Evolutionary conservation across 2,113 vertebrate genomes (phyloP).

Genomic region (Pelvicachromis taeniatus): DNA sequence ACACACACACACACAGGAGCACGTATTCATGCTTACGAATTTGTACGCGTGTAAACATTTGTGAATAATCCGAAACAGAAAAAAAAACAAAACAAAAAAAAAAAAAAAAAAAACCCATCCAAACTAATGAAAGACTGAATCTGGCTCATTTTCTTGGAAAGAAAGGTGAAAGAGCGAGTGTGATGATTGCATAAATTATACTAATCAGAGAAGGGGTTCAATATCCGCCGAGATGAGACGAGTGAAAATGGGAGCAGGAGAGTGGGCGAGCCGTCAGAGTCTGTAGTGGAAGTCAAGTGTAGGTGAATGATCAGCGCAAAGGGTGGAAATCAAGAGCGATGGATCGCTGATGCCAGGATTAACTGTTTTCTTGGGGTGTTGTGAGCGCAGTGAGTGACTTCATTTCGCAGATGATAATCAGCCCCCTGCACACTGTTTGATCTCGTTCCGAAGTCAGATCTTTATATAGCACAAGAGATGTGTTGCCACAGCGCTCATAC

Average conservation of each 20-base stretch:
- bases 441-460: neutral
- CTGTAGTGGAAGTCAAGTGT: neutral
- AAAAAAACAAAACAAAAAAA: neutral
- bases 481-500: neutral
- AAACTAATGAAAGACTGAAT: neutral
- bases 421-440: neutral
- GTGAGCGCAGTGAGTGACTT: neutral
- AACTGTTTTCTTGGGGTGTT: neutral
- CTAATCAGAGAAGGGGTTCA: slow-evolving; percentile 6
- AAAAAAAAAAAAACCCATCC: neutral
- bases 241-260: neutral
- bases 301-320: slow-evolving; percentile 13
- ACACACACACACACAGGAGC: neutral
- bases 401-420: neutral
- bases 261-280: neutral
- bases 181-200: slow-evolving; percentile 1
- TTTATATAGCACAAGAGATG: neutral
- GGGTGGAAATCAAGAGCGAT: neutral
- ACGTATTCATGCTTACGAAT: neutral
- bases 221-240: neutral
- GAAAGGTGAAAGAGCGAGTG: slow-evolving; percentile 4
- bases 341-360: neutral
- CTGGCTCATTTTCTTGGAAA: neutral
- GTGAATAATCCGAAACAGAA: neutral
- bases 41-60: neutral